Conservation (phyloP, 2,797 vertebrate species). For the Muscicapa comitata region DNA sequence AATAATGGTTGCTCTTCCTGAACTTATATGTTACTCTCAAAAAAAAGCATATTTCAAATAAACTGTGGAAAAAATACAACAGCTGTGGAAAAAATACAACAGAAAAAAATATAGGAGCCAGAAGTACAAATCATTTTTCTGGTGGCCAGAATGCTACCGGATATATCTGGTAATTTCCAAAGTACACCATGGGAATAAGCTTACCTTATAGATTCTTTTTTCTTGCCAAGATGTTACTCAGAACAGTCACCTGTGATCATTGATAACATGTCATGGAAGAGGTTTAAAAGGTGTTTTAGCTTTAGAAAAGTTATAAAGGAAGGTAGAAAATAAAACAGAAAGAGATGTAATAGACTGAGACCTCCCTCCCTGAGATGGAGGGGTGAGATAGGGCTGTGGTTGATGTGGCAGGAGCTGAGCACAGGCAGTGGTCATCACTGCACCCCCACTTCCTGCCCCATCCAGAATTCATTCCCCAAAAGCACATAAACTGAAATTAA, state of each 20-base stretch:
- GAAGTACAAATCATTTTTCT: fast-evolving
- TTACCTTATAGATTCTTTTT: neutral
- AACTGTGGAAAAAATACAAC: neutral
- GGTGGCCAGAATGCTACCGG: neutral
- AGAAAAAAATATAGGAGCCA: too few species aligned
- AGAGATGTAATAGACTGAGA: neutral
- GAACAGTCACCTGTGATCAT: neutral
- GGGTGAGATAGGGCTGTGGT: neutral
- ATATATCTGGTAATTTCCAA: neutral
- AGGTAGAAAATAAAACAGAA: neutral
- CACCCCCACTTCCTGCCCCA: neutral
- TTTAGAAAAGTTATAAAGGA: neutral
- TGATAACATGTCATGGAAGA: neutral
- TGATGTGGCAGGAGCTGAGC: neutral
- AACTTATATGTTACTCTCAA: neutral
- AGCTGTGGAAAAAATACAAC: neutral
- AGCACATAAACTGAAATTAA: neutral
- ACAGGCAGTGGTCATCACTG: neutral
- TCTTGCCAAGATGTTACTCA: neutral
- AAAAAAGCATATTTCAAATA: neutral
- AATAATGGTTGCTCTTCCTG: neutral
- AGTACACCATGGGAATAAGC: neutral
- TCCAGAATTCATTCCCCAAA: neutral
- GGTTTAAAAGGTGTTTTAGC: neutral
- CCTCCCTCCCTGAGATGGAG: neutral